Base-by-base conservation (phyloP, 2,113 vertebrate species). In the Chloropsis cyanopogon region DNA sequence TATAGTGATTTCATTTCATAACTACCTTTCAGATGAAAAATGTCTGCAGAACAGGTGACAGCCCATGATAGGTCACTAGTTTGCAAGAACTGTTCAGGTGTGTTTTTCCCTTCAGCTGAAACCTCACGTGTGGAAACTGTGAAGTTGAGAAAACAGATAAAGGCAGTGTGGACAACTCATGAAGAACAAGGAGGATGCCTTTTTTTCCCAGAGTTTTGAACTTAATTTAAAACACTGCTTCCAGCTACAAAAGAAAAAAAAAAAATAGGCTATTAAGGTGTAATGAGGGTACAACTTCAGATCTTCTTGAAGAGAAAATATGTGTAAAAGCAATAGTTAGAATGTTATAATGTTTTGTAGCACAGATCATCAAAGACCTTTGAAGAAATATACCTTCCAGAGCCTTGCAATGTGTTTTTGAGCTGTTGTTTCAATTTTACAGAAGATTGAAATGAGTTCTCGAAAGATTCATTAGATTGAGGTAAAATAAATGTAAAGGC, bases 271-370 rank as follows among this genome's bases (percentile, higher is more conserved):
- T 76, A 87, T 96, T 97, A 96, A 81, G 88, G 90, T 79, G 26
- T 93, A 95, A 94, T 92, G 91, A 68, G 93, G 89, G 93, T 95
- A 83, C 78, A 52, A 80, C 66, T 59, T 79, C 71, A 71, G 69
- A 85, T 89, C 86, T 96, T 92, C 93, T 88, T 46, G 81, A 95
- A 83, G 59, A 78, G 69, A 89, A 80, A 47, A 50, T 76, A 77
- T 8, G 25, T 78, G 41, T 90, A 90, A 92, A 86, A 93, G 54
- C 46, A 77, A 63, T 63, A 79, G 53, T 75, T 83, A 73, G 66
- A 57, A 49, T 69, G 23, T 54, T 91, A 77, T n/a, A 84, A 53
- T 82, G 39, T 35, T 91, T 95, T 70, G 19, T 80, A 85, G 61
- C 47, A 70, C 54, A 86, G 21, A 87, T 61, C 0, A 2, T 72